Percentiles rank a stretch among this genome's conserved stretches.
These are phyloP conservation scores for Climacteris rufus DNA, from an alignment of 2,113 vertebrate species.

Conservation along the genomic window DNA sequence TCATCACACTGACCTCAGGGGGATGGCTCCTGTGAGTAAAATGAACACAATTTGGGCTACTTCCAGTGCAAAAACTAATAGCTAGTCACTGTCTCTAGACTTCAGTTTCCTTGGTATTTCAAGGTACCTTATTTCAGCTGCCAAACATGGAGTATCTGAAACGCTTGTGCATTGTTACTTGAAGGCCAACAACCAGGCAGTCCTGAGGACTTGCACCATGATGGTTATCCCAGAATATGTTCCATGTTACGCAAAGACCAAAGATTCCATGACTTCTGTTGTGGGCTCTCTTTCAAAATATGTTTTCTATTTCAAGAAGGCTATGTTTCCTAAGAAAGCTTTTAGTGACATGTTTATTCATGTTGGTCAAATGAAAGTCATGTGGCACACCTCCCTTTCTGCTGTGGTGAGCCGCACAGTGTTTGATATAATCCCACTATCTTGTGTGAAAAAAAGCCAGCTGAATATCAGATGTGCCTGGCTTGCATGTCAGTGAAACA, in stretches of 20 bases:
- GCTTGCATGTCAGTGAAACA: constrained; percentile 25
- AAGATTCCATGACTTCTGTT: constrained; percentile 64
- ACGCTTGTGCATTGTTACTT: background rate
- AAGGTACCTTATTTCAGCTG: constrained; percentile 45
- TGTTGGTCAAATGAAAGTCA: constrained; percentile 47
- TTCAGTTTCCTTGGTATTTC: constrained; percentile 25
- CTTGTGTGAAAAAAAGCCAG: constrained; percentile 26
- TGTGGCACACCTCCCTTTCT: constrained; percentile 32
- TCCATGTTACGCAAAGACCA: constrained; percentile 54
- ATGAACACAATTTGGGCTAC: background rate
- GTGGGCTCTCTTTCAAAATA: constrained; percentile 56
- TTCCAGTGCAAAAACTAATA: constrained; percentile 3
- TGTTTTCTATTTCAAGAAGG: constrained; percentile 40
- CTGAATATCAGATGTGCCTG: constrained; percentile 55
- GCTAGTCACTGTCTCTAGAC: background rate
- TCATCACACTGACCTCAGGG: background rate
- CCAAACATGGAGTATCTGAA: constrained; percentile 1
- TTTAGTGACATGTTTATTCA: constrained; percentile 26
- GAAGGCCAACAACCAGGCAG: background rate
- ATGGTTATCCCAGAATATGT: constrained; percentile 27
- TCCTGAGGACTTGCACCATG: constrained; percentile 4
- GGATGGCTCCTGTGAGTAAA: constrained; percentile 29
- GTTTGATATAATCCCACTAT: constrained; percentile 45
- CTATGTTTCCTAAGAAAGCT: constrained; percentile 50
- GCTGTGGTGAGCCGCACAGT: background rate